A percentile compares a stretch with the other conserved stretches of the same genome.
phyloP scores from a whole-genome alignment of 1,140 invertebrate genomes.

The Chrysoperla carnea region DNA sequence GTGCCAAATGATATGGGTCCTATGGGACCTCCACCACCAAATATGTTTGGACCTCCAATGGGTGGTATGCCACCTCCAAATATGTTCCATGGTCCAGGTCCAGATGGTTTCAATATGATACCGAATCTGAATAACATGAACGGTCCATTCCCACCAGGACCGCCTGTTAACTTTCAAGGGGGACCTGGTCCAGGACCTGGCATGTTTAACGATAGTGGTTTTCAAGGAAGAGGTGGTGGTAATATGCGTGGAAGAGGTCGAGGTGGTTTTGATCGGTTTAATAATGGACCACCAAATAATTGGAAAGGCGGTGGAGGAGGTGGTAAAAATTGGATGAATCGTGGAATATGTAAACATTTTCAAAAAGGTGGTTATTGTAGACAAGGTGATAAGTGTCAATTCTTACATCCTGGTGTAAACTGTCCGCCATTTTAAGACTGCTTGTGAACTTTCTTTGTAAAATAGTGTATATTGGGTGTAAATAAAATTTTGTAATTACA shows the following conservation, averaged over 20 bases:
- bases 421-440: conserved; percentile 26
- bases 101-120: background rate
- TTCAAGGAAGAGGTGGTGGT: conserved; percentile 8
- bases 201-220: conserved; percentile 11
- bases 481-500: too few relatives aligned
- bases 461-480: too few relatives aligned
- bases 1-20: conserved; percentile 15
- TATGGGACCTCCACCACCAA: conserved; percentile 6
- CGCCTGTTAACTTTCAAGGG: background rate
- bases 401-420: conserved; percentile 54
- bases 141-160: background rate
- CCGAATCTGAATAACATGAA: background rate
- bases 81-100: conserved; percentile 4
- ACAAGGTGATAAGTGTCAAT: conserved; percentile 57
- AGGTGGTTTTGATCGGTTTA: conserved; percentile 10
- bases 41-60: conserved; percentile 2
- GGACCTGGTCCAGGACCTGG: conserved; percentile 9
- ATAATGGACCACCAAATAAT: conserved; percentile 17
- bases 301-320: conserved; percentile 30
- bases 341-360: conserved; percentile 53
- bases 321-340: conserved; percentile 25
- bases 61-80: conserved; percentile 3
- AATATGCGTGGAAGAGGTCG: conserved; percentile 16
- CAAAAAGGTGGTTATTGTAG: conserved; percentile 57
- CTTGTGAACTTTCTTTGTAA: too few relatives aligned